These are phyloP conservation scores for Drosophila eugracilis DNA, from an alignment of 1,140 invertebrate genomes.

Conservation along the genomic window DNA sequence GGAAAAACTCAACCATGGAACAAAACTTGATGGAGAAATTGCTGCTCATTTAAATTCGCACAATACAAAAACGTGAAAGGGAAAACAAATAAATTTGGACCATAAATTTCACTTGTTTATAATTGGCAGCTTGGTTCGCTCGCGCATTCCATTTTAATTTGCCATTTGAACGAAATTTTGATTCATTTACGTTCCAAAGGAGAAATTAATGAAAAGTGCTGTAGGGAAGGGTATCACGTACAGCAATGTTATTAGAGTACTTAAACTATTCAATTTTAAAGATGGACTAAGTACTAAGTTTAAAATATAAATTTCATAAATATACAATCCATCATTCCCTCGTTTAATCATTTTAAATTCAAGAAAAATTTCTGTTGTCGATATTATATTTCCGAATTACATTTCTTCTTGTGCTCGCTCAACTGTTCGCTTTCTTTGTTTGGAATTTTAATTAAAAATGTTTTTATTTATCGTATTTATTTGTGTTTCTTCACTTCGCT, in stretches of 20 bases:
- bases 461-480: conserved; percentile 77
- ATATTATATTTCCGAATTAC: conserved; percentile 18
- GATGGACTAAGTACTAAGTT: too few relatives aligned
- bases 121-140: conserved; percentile 42
- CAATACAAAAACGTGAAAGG: conserved; percentile 13
- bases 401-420: conserved; percentile 7
- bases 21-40: conserved; percentile 39
- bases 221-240: too few relatives aligned
- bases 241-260: not conserved
- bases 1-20: conserved; percentile 18
- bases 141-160: conserved; percentile 43
- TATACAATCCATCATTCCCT: too few relatives aligned
- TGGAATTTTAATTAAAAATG: conserved; percentile 78
- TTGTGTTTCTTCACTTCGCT: conserved; percentile 31
- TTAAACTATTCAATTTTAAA: too few relatives aligned
- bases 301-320: too few relatives aligned
- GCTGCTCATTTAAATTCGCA: conserved; percentile 36
- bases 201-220: conserved; percentile 6
- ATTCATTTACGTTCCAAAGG: conserved; percentile 15
- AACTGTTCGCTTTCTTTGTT: conserved; percentile 32
- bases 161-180: conserved; percentile 23
- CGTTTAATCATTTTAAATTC: not conserved
- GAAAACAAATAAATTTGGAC: conserved; percentile 42
- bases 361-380: not conserved
- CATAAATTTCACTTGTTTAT: conserved; percentile 54